Evolutionary conservation across 1,140 invertebrate genomes (phyloP).

Genomic region (Potamilus streckersoni): DNA sequence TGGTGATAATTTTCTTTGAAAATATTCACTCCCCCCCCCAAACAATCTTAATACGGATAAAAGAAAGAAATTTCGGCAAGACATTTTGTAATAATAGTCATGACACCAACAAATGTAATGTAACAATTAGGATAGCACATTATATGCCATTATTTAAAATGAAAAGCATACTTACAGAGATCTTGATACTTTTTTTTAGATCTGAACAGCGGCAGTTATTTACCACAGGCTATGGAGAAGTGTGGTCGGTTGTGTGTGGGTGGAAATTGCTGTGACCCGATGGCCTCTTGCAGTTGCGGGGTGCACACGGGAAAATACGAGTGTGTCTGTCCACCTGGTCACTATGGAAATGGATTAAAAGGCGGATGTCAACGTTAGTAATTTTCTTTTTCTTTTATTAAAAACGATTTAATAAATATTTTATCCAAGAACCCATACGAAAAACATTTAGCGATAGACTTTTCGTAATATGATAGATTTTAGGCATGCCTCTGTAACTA

Average conservation of each 20-base stretch:
- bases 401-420: not conserved
- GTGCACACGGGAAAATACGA: slow-evolving; percentile 78
- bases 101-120: too few relatives aligned
- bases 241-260: slow-evolving; percentile 73
- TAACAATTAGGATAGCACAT: too few relatives aligned
- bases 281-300: slow-evolving; percentile 76
- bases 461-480: too few relatives aligned
- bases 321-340: slow-evolving; percentile 76
- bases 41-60: too few relatives aligned
- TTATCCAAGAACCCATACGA: too few relatives aligned
- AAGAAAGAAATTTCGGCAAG: too few relatives aligned
- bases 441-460: too few relatives aligned
- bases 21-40: too few relatives aligned
- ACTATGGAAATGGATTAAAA: slow-evolving; percentile 76
- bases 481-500: too few relatives aligned
- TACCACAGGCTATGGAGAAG: slow-evolving; percentile 68
- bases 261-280: slow-evolving; percentile 73
- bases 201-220: slow-evolving; percentile 74
- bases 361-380: slow-evolving; percentile 70
- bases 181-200: slow-evolving; percentile 67
- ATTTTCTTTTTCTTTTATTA: not conserved
- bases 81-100: too few relatives aligned
- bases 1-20: too few relatives aligned
- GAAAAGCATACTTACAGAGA: not conserved
- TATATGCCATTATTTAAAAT: too few relatives aligned